These are phyloP conservation scores for Pogoniulus pusillus DNA, from an alignment of 2,797 vertebrate genomes.

Conservation along the genomic window DNA sequence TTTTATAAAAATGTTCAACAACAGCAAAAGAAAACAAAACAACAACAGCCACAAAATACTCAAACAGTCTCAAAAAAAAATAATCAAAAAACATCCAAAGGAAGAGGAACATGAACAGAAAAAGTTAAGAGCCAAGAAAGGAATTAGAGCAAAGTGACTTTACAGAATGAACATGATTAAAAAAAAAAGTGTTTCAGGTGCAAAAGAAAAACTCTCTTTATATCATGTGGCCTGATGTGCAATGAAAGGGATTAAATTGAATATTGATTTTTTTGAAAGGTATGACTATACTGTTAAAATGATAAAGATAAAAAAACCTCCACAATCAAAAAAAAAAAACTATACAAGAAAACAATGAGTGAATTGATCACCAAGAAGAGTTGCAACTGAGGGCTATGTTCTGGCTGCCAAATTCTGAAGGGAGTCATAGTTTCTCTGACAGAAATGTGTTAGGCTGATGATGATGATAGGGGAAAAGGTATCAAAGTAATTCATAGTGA, in stretches of 20 bases:
- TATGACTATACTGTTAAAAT: constrained; percentile 57
- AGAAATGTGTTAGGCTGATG: constrained; percentile 15
- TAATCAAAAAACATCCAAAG: neutral
- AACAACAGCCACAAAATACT: neutral
- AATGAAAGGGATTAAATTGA: constrained; percentile 61
- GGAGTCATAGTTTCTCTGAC: neutral
- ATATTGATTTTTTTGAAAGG: constrained; percentile 70
- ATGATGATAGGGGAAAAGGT: constrained; percentile 15
- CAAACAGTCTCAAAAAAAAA: neutral
- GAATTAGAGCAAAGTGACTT: neutral
- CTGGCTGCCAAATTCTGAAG: neutral
- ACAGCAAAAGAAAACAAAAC: neutral
- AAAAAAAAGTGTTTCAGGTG: neutral
- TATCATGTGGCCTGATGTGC: constrained; percentile 34
- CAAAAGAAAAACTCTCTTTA: constrained; percentile 55
- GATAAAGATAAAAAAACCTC: neutral
- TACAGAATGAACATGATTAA: neutral
- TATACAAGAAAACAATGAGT: constrained; percentile 16
- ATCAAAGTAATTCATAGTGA: constrained; percentile 23
- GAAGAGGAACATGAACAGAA: neutral
- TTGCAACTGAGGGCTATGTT: neutral
- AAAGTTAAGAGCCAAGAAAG: neutral
- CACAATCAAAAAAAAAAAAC: neutral
- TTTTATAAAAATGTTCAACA: neutral
- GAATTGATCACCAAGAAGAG: constrained; percentile 5